These are phyloP conservation scores for Notocelia uddmanniana DNA, from an alignment of 2,888 invertebrate species.

Conservation along the genomic window DNA sequence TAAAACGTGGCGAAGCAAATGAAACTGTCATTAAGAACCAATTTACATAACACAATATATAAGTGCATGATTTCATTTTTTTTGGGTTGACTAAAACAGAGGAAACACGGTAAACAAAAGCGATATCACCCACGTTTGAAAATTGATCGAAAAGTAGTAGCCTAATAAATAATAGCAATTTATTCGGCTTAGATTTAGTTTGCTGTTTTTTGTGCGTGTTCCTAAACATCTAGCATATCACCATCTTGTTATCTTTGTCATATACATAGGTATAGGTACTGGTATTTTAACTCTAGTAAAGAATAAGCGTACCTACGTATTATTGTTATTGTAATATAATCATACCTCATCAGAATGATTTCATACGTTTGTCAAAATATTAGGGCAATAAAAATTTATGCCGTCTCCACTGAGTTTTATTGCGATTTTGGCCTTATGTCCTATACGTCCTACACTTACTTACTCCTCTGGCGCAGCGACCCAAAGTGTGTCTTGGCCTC, in stretches of 20 bases:
- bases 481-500: no score
- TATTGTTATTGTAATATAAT: not conserved
- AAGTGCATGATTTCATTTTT: no score
- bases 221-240: slow-evolving; percentile 5
- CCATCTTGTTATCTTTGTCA: slow-evolving; percentile 1
- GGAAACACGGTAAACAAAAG: no score
- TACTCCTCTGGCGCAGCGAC: no score
- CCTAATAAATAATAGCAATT: no score
- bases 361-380: slow-evolving; percentile 33
- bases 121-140: no score
- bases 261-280: not conserved
- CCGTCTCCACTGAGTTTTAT: slow-evolving; percentile 13
- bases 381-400: slow-evolving; percentile 36
- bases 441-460: not conserved
- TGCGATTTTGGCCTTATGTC: not conserved
- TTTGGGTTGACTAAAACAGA: no score
- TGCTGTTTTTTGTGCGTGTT: not conserved
- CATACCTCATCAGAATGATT: slow-evolving; percentile 32
- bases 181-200: no score
- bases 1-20: not conserved
- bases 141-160: no score
- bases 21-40: no score
- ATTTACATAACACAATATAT: no score
- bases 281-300: not conserved
- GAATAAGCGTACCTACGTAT: slow-evolving; percentile 13